Base-by-base conservation (phyloP, 2,797 vertebrate species). In the Microctenopoma stevenorrisi region DNA sequence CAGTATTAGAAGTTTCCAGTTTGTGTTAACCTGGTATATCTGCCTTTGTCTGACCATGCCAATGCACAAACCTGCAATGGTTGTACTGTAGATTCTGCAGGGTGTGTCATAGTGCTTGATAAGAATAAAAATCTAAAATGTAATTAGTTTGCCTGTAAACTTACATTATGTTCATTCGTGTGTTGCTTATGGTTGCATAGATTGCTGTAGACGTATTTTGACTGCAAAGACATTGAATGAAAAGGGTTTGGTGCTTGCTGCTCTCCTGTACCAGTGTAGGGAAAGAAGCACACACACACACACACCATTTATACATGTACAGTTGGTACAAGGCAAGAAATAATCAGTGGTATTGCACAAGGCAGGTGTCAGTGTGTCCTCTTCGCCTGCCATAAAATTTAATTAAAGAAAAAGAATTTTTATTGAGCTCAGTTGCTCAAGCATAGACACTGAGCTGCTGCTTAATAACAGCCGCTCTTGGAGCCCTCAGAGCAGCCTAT, bases 341-440 rank as follows among this genome's bases (percentile, higher is more conserved):
- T 86, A 79, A 81, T 81, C 79, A 60, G 64, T 69, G 60, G 78
- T 62, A 74, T 80, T 79, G 69, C 81, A 77, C 66, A 74, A 90
- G 89, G 89, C 88, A 88, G 85, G 91, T 93, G 91, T 91, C 90
- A 86, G 83, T 68, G 47, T 88, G 91, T 89, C 89, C 86, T 92
- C 86, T 90, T 89, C 37, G 48, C 76, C 40, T 75, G 87, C 83
- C 85, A 81, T 92, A 92, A 93, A 94, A 92, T 88, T 91, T 92
- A 91, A 93, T 93, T 93, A 93, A 92, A 92, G 90, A 89, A 87
- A 88, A 78, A 82, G 83, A 88, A 76, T 91, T 91, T 86, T 90
- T 93, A 92, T 91, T 90, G 87, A 83, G 75, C 85, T 79, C 30
- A 25, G 72, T 83, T 82, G 73, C 80, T 86, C 78, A 73, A 80